Evolutionary conservation across 2,113 vertebrate species (phyloP), one percentile per base, ranked within the genome.

Genomic region (Tauraco erythrolophus): DNA sequence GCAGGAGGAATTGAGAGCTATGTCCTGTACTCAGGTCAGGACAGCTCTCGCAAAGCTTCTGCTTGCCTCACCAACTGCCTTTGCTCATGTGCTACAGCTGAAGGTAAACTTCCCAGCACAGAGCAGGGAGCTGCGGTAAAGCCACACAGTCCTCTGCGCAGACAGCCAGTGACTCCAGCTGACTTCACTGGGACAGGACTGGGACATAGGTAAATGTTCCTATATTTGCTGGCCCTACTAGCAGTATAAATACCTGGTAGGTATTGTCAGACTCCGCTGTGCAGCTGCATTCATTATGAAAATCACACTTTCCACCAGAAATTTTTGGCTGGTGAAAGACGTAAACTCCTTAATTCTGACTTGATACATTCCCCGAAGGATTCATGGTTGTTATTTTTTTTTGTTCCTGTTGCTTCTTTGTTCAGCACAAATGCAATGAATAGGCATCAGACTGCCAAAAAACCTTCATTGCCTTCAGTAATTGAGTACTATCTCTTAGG

Each of bases 381-480:
- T 78, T 56, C 56, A 31, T 19, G 22, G 35, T 6, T 43, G 24
- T 28, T 24, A 3, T 8, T 86, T 68, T 60, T 28, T 19, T 70
- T 50, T 60, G 17, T 75, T 87, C 88, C 86, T 50, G 39, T 31
- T 62, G 25, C 64, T 78, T 81, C 68, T 43, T 31, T 57, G 53
- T 68, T 92, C 80, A 66, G 60, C 48, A 87, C 48, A 94, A 87
- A 72, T 8, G 15, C 71, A 87, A 51, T 17, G 71, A 88, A 41
- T 6, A 91, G 61, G 50, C 46, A 95, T 6, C 28, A 92, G 79
- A 56, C 71, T 85, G 94, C 90, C 92, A 94, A 94, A 88, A 94
- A 91, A 6, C 45, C 72, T 89, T 94, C 94, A 84, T 68, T 48
- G 2, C 83, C 91, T 88, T 53, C 76, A 53, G 51, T 92, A 95